Evolutionary conservation across 2,888 invertebrate genomes (phyloP), one percentile per base, ranked within the genome.

Genomic region (Corbicula japonica): DNA sequence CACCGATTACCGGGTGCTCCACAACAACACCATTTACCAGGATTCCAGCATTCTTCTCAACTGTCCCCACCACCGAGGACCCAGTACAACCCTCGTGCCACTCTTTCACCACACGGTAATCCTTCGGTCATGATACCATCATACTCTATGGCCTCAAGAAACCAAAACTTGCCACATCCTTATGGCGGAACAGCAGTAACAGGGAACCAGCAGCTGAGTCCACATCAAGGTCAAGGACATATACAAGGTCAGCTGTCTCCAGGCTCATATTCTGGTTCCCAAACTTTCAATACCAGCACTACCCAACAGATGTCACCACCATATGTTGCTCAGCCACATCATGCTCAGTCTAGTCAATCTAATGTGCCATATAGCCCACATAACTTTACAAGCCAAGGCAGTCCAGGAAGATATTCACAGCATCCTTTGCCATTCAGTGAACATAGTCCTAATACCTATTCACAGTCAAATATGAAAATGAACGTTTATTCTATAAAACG

Each of bases 261-360:
- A 28, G 41, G 54, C n/a, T 54, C 66, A 54, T 66, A 66, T 54
- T 54, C 15, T 66, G 41, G 35, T 41, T 54, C 66, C 18, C 52
- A 52, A 28, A 18, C 15, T 1, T 52, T 54, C 30, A 54, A 28
- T 41, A 34, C 50, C 52, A 54, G 6, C 38, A 32, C 6, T 28
- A 54, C 30, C 54, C 54, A 54, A 41, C 54, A 35, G 41, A 66
- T 66, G 18, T 41, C 66, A 26, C 54, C 54, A n/a, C 41, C 38
- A 26, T 52, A 54, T n/a, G 44, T 32, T 38, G 38, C 66, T 54
- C 66, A 38, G 23, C 26, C n/a, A 30, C 52, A 52, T 38, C 66
- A 52, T 52, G 54, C 66, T 66, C 66, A 66, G 41, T 52, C 38
- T 38, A 54, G 41, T 66, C 66, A 66, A 30, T 66, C 66, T 8